phyloP scores from a whole-genome alignment of 92 coral and sea anemone species.

The Epizoanthus fatuus region DNA sequence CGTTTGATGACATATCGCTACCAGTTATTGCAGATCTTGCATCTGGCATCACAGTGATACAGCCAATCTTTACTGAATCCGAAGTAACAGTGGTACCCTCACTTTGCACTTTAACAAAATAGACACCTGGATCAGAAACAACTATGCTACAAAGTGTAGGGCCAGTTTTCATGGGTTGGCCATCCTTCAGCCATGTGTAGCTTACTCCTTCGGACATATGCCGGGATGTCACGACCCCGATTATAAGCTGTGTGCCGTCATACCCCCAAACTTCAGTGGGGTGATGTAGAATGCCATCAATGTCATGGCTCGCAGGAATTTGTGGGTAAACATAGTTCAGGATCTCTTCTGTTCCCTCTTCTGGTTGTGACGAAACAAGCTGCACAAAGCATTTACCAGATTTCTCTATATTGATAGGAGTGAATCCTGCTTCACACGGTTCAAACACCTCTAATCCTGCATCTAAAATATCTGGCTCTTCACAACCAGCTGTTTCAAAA shows the following conservation, averaged over 20 bases:
- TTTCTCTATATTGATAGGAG: constrained; percentile 14
- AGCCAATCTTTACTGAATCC: constrained; percentile 1
- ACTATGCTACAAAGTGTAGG: constrained; percentile 14
- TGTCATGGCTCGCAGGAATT: background rate
- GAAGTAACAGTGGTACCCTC: constrained; percentile 15
- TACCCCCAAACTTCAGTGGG: constrained; percentile 53
- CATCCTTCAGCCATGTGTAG: constrained; percentile 35
- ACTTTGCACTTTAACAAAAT: constrained; percentile 22
- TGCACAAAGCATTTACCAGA: constrained; percentile 36
- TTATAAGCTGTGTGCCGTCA: constrained; percentile 12
- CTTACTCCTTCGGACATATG: constrained; percentile 35
- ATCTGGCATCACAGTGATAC: background rate
- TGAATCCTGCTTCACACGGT: constrained; percentile 27
- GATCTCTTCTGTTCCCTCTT: constrained; percentile 9
- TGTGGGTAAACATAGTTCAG: constrained; percentile 10
- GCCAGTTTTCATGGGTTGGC: constrained; percentile 33
- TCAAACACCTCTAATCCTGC: constrained; percentile 21
- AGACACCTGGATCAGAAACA: constrained; percentile 18
- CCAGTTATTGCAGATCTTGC: constrained; percentile 2
- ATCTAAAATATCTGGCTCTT: constrained; percentile 26
- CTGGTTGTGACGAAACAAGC: constrained; percentile 23
- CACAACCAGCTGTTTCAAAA: background rate
- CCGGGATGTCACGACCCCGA: constrained; percentile 31
- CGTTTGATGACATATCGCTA: background rate
- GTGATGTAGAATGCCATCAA: constrained; percentile 36